Conservation (phyloP, 2,113 vertebrate genomes). For the Lasiurus cinereus region DNA sequence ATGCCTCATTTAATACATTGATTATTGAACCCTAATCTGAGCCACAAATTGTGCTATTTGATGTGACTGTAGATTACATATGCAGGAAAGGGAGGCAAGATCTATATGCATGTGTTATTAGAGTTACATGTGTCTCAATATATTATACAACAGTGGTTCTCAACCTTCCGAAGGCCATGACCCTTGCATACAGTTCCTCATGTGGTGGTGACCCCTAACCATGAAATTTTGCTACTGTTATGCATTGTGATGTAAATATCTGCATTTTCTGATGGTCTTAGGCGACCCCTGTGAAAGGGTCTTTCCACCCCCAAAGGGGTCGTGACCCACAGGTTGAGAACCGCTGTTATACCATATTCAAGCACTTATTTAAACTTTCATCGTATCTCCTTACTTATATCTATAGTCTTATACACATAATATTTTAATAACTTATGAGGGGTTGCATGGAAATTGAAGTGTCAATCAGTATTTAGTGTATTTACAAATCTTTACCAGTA, state of each 20-base stretch:
- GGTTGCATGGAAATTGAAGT: background rate
- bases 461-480: background rate
- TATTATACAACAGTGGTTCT: background rate
- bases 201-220: too few relatives aligned
- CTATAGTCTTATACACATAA: background rate
- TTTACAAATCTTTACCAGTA: background rate
- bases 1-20: background rate
- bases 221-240: too few relatives aligned
- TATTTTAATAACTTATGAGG: background rate
- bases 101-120: background rate
- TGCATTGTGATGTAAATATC: too few relatives aligned
- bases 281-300: too few relatives aligned
- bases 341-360: background rate
- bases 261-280: too few relatives aligned
- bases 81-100: background rate
- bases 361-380: background rate
- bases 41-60: too few relatives aligned
- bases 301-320: too few relatives aligned
- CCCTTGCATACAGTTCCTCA: too few relatives aligned
- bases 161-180: too few relatives aligned
- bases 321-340: too few relatives aligned
- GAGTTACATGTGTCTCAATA: background rate
- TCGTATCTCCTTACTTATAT: background rate
- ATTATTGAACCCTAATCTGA: background rate
- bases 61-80: background rate